Percentiles rank a stretch among this genome's conserved stretches.
Conservation (phyloP, 2,113 vertebrate genomes). For the Recurvirostra avosetta region DNA sequence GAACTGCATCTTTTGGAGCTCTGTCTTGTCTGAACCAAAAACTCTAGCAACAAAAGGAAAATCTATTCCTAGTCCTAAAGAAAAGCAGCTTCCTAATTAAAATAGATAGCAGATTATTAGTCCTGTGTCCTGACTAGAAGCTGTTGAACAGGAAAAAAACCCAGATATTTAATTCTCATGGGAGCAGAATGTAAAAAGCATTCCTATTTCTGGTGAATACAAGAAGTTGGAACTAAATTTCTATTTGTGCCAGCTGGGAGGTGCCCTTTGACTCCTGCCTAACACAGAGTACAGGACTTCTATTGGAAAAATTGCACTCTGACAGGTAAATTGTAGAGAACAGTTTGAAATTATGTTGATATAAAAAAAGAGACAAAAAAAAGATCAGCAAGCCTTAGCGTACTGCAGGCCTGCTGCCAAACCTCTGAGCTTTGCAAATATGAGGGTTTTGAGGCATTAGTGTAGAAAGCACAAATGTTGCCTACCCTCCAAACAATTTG, state of each 20-base stretch:
- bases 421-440: neutral
- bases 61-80: neutral
- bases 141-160: neutral
- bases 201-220: neutral
- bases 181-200: neutral
- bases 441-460: neutral
- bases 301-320: neutral
- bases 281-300: neutral
- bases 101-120: neutral
- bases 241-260: rapidly evolving
- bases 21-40: neutral
- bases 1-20: neutral
- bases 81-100: neutral
- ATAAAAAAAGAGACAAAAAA: neutral
- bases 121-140: neutral
- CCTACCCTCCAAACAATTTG: neutral
- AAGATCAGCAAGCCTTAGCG: neutral
- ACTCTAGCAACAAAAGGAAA: neutral
- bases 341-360: neutral
- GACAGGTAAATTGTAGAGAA: neutral
- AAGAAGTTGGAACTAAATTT: neutral
- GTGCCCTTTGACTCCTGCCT: neutral
- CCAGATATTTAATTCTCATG: neutral
- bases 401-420: neutral
- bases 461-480: neutral